Evolutionary conservation across 2,888 invertebrate genomes (phyloP), one percentile per base, ranked within the genome.

Genomic region (Escarpia spicata): DNA sequence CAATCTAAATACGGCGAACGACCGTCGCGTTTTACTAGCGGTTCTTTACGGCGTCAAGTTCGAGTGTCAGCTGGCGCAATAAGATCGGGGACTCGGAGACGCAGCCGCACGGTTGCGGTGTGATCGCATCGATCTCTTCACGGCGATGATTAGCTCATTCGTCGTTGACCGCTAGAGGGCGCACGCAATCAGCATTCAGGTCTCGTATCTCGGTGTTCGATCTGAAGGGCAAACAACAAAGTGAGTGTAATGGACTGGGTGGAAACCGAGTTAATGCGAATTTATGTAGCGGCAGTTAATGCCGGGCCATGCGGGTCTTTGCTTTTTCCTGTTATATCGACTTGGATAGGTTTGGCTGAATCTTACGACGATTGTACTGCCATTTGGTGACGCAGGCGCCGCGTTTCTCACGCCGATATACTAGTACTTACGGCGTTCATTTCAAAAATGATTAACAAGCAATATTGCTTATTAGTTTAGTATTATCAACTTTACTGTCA

Each of bases 261-360:
- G 75, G 26, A 75, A 75, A 19, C 26, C 26, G 75, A 75, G 26
- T 75, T 26, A 75, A 75, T 75, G 75, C 75, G 75, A 75, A 75
- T 75, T 75, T 75, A 75, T 75, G 75, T 75, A 19, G 75, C 75
- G 75, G 19, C n/a, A 75, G 75, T 75, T 75, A 75, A 75, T 75
- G 75, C n/a, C 75, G 75, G 75, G 4, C 19, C 75, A 4, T 19
- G 75, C 75, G 75, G n/a, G 2, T 26, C 26, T 26, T 75, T 26
- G 75, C 75, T 26, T 75, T 26, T 75, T 75, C 3, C 75, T 19
- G 19, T 75, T 12, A 26, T 19, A 75, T 75, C 26, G 19, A 75
- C 26, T n/a, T 75, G n/a, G 75, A 75, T 75, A 75, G 75, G 19
- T 75, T 26, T 75, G 15, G 75, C 75, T 6, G 75, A 60, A 4